phyloP scores from a whole-genome alignment of 1,140 invertebrate species.

The Lordiphosa mommai region DNA sequence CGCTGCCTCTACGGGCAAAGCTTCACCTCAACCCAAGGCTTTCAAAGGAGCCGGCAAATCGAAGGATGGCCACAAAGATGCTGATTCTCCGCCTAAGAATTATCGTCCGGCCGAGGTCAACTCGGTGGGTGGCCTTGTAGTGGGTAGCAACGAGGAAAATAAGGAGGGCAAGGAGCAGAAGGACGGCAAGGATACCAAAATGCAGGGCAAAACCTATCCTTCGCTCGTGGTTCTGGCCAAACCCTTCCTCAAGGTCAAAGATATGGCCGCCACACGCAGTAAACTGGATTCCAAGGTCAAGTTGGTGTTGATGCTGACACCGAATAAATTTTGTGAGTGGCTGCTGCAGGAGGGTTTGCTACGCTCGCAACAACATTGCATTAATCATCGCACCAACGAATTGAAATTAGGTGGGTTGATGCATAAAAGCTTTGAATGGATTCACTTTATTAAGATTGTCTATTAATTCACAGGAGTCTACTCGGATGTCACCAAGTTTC shows the following conservation, averaged over 20 bases:
- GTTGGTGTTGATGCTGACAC: constrained; percentile 87
- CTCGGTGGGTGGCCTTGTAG: constrained; percentile 84
- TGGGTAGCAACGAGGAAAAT: constrained; percentile 80
- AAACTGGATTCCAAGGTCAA: constrained; percentile 88
- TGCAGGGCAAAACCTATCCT: constrained; percentile 91
- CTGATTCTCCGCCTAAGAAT: constrained; percentile 54
- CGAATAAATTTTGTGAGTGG: constrained; percentile 93
- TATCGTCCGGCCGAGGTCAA: constrained; percentile 84
- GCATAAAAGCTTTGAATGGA: not conserved
- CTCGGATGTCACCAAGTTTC: constrained; percentile 90
- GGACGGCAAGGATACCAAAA: constrained; percentile 84
- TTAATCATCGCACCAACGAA: constrained; percentile 83
- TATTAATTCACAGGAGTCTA: constrained; percentile 84
- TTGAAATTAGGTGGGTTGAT: constrained; percentile 84
- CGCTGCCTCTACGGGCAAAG: constrained; percentile 24
- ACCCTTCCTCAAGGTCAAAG: constrained; percentile 86
- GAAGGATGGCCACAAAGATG: constrained; percentile 19
- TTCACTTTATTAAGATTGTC: not conserved
- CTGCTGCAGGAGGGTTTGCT: constrained; percentile 91
- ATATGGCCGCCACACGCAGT: constrained; percentile 81
- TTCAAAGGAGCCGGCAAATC: constrained; percentile 28
- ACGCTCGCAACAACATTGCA: constrained; percentile 88
- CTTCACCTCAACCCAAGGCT: constrained; percentile 44
- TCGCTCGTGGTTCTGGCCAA: constrained; percentile 90
- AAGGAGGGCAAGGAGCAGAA: constrained; percentile 81